phyloP scores from a whole-genome alignment of 2,113 vertebrate species.

The Myotis yumanensis region DNA sequence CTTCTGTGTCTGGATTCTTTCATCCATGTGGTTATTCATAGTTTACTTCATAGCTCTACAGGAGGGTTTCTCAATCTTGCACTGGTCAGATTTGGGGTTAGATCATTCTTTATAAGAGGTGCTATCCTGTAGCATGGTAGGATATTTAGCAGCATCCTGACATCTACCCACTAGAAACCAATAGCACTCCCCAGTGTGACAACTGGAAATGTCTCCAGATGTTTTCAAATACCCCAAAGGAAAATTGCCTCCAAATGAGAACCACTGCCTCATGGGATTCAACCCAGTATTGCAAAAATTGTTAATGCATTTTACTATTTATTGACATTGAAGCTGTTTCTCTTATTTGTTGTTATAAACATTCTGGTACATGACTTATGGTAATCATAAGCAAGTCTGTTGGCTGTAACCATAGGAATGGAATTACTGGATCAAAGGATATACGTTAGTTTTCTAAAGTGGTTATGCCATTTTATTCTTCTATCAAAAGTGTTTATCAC shows the following conservation, averaged over 20 bases:
- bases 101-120: background rate
- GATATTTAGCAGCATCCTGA: background rate
- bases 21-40: background rate
- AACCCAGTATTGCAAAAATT: background rate
- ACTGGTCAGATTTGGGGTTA: background rate
- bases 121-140: background rate
- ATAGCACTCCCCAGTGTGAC: background rate
- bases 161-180: background rate
- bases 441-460: background rate
- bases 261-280: background rate
- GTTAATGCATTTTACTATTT: background rate
- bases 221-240: background rate
- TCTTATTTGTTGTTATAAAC: background rate
- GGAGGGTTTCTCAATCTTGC: background rate
- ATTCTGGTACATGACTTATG: background rate
- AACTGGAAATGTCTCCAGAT: background rate
- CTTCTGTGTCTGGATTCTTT: background rate
- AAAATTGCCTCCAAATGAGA: background rate
- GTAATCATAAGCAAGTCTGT: background rate
- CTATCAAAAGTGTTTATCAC: background rate
- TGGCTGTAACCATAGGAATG: background rate
- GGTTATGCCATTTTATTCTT: background rate
- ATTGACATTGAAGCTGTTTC: background rate
- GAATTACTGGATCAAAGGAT: background rate
- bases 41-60: background rate